These are phyloP conservation scores for Hypsopygia costalis DNA, from an alignment of 2,888 invertebrate species.

Conservation along the genomic window DNA sequence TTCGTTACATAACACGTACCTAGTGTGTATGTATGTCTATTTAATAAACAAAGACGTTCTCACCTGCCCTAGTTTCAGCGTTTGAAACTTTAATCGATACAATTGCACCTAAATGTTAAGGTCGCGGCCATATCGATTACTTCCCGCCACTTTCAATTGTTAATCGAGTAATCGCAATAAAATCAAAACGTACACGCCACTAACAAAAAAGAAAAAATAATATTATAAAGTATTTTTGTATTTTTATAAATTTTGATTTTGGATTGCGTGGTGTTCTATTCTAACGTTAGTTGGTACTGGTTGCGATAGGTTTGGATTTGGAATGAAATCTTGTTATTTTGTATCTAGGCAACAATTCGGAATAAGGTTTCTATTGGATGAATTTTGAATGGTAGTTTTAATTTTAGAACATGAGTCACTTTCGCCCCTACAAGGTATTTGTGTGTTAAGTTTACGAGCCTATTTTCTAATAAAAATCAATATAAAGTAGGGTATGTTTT, in stretches of 20 bases:
- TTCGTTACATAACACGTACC: no score
- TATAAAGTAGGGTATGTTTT: background rate
- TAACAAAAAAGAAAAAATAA: constrained; percentile 13
- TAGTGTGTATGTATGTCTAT: constrained; percentile 3
- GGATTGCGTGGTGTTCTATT: constrained; percentile 37
- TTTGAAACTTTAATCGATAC: constrained; percentile 45
- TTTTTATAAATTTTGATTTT: constrained; percentile 15
- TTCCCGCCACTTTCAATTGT: constrained; percentile 30
- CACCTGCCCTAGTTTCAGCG: constrained; percentile 44
- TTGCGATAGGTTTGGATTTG: constrained; percentile 20
- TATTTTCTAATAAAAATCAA: background rate
- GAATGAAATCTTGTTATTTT: constrained; percentile 51
- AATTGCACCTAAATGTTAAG: constrained; percentile 51
- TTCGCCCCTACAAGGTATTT: background rate
- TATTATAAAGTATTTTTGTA: no score
- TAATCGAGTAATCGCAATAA: background rate
- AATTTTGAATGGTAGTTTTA: constrained; percentile 10
- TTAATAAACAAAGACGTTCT: constrained; percentile 32
- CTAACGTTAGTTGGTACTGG: constrained; percentile 29
- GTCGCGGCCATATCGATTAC: constrained; percentile 35
- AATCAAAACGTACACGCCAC: constrained; percentile 1
- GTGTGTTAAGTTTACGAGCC: background rate
- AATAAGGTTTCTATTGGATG: constrained; percentile 15
- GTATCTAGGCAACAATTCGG: constrained; percentile 47
- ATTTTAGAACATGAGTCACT: constrained; percentile 4